Evolutionary conservation across 2,113 vertebrate species (phyloP), one percentile per base, ranked within the genome.

Genomic region (Natator depressus): DNA sequence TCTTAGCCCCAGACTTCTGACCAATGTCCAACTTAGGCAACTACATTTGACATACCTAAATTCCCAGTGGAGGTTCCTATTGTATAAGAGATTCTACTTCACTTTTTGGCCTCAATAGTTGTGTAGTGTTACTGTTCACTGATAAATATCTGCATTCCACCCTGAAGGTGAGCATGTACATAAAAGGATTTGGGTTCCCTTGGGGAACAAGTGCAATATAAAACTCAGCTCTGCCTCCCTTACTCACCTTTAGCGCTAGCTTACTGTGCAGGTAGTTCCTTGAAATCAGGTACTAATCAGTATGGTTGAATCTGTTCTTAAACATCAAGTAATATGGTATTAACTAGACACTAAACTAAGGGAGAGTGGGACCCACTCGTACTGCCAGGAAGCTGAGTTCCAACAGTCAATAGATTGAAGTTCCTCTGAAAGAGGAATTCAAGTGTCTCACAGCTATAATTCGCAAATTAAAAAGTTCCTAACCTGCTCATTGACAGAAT

Each of bases 1-100:
- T 94, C 88, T 75, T 87, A 7, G 24, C 29, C 42, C 84, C 90
- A 19, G 69, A 93, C 87, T 92, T 87, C 91, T 94, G 94, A 93
- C 47, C 27, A 35, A 80, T n/a, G 87, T 84, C 59, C 91, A 96
- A 1, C n/a, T 38, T 46, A 59, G 91, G 35, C 85, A 83, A 94
- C 88, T 96, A 85, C 89, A 96, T 69, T 86, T 65, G 42, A 84
- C 88, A 89, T 51, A 80, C 75, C 92, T 82, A 83, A 46, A 83
- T 59, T 93, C 69, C 42, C 91, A 51, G 27, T 38, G 10, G 20
- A 82, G 50, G 12, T 17, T 95, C 50, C 50, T 17, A n/a, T 72
- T 93, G 7, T 75, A 78, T 25, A 29, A 78, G 75, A 12, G 11
- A 47, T 46, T 76, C 72, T 42, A 6, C 72, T 46, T 76, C 10